A percentile compares a stretch with the other conserved stretches of the same genome.
Evolutionary conservation across 1,140 invertebrate genomes (phyloP).

Genomic region (Lucilia sericata): DNA sequence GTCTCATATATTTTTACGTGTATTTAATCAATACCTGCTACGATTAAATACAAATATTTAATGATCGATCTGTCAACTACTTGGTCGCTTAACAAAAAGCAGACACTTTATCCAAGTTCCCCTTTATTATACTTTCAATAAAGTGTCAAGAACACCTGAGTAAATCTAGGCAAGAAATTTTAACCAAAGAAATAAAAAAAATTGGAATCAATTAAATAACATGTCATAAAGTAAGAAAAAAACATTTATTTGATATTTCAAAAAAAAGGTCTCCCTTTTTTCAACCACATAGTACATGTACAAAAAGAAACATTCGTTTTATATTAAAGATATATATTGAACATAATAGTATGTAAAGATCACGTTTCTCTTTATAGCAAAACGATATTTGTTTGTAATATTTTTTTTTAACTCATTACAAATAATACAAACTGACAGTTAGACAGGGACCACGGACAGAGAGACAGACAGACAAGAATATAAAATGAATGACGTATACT

Average conservation of each 20-base stretch:
- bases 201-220: neutral
- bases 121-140: neutral
- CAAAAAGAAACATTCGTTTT: neutral
- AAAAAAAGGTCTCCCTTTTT: neutral
- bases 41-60: neutral
- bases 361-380: neutral
- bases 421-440: neutral
- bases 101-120: neutral
- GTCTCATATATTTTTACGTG: neutral
- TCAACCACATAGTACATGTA: neutral
- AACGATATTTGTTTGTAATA: neutral
- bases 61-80: neutral
- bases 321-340: no score
- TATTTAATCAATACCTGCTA: neutral
- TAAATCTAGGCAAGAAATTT: slow-evolving; percentile 2
- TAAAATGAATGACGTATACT: neutral
- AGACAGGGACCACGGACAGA: neutral
- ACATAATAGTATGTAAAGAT: neutral
- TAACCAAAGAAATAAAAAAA: neutral
- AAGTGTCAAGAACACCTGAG: slow-evolving; percentile 22
- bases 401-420: neutral
- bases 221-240: slow-evolving; percentile 5
- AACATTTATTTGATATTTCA: neutral
- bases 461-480: neutral
- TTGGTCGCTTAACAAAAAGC: neutral